Percentiles rank a stretch among this genome's conserved stretches.
phyloP scores from a whole-genome alignment of 2,113 vertebrate species.

The Eidolon helvum region DNA sequence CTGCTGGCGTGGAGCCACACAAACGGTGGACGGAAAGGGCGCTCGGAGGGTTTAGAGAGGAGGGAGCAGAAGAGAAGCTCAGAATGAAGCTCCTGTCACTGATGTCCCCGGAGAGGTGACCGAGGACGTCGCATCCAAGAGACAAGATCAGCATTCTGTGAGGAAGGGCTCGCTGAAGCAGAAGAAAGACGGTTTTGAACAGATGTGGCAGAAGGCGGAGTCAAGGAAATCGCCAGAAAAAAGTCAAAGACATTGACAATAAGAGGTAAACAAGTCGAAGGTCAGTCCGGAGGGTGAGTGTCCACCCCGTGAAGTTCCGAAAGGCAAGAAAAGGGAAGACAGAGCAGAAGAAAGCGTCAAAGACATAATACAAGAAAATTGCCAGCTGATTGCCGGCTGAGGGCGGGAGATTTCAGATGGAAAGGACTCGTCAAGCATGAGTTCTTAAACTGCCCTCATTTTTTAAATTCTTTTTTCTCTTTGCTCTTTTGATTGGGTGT shows the following conservation, averaged over 20 bases:
- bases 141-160: background rate
- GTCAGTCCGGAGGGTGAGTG: background rate
- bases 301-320: background rate
- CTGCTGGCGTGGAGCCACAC: background rate
- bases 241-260: background rate
- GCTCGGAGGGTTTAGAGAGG: background rate
- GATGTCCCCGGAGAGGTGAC: background rate
- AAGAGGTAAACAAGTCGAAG: background rate
- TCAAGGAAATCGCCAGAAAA: background rate
- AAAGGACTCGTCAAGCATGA: too few species aligned
- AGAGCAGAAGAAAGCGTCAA: background rate
- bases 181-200: background rate
- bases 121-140: background rate
- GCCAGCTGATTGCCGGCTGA: background rate
- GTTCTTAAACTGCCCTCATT: too few species aligned
- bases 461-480: too few species aligned
- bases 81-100: background rate
- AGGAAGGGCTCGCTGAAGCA: background rate
- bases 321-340: background rate
- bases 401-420: background rate
- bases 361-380: conserved; percentile 5
- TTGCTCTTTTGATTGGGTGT: too few species aligned
- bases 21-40: background rate
- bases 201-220: background rate
- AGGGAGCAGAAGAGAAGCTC: background rate